Base-by-base conservation (phyloP, 2,113 vertebrate species). In the Echinops telfairi region DNA sequence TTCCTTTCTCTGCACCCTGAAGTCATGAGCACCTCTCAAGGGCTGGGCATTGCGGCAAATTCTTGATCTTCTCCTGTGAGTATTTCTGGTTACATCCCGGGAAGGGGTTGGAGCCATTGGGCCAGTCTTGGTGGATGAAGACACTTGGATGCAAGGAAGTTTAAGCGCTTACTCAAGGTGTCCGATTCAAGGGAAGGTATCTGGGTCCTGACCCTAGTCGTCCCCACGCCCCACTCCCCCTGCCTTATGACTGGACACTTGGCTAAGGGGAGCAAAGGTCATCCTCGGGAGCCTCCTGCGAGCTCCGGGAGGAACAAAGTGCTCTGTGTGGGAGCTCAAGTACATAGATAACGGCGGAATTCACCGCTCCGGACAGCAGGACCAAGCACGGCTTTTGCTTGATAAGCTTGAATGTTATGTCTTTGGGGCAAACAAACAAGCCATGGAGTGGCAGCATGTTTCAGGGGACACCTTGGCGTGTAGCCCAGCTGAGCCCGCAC, bases 391-490 rank as follows among this genome's bases (percentile, higher is more conserved):
- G 90, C 91, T 93, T 92, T 43, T 86, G 77, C 91, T 96, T 91
- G 95, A 93, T 96, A 93, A 94, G 89, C 89, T 82, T 75, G 81
- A 83, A 68, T 96, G 96, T 96, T 95, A 92, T 81, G 94, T 92
- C 93, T 79, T 83, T 83, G 57, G 86, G 89, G 89, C 87, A 89
- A 95, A 93, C 86, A 89, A 91, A 86, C 57, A 38, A 93, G 83
- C 86, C 86, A 86, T 91, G 60, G 89, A 94, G 84, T 58, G 57
- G 86, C 95, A 15, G 9, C 8, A 14, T 10, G 76, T 70, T 57
- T 79, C 40, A 64, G 57, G 78, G 73, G 57, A 73, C 66, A 73
- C 36, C 64, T n/a, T 94, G 96, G 94, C 12, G 22, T 0, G 0
- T 40, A 7, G 58, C 86, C 88, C 94, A 81, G 86, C 58, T n/a